These are phyloP conservation scores for Brachionus paranguensis DNA, from an alignment of 1,140 invertebrate species.

Conservation along the genomic window DNA sequence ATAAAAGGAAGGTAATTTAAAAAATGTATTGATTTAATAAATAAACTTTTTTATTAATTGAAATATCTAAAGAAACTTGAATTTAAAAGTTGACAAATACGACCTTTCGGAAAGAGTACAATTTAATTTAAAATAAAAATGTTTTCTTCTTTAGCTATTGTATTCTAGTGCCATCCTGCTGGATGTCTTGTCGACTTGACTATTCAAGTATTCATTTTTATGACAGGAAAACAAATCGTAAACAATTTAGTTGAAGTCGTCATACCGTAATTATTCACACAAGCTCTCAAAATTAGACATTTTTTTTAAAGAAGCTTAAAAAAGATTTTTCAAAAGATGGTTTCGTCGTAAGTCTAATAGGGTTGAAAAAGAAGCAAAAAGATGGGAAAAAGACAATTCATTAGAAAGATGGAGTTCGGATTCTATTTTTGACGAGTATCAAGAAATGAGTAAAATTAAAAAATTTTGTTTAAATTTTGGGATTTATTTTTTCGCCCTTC, in stretches of 20 bases:
- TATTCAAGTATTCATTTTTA: slow-evolving; percentile 36
- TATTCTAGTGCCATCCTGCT: slow-evolving; percentile 16
- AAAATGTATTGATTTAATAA: too few species aligned
- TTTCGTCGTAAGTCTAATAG: neutral
- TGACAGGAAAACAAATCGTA: slow-evolving; percentile 24
- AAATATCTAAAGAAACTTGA: neutral
- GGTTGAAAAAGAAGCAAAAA: neutral
- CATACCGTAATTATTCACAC: neutral
- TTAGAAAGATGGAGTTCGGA: neutral
- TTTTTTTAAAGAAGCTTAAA: too few species aligned
- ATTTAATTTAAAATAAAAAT: neutral
- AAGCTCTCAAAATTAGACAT: too few species aligned
- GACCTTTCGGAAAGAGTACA: neutral
- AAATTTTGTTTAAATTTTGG: too few species aligned
- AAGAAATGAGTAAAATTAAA: neutral
- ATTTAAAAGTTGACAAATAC: neutral
- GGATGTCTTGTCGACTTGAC: slow-evolving; percentile 12
- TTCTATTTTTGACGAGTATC: neutral
- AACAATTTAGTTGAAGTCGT: neutral
- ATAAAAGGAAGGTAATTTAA: slow-evolving; percentile 64
- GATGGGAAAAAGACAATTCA: neutral
- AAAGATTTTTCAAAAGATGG: neutral
- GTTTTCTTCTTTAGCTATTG: neutral
- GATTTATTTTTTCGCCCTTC: too few species aligned
- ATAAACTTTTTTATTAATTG: too few species aligned